These are phyloP conservation scores for Empis livida DNA, from an alignment of 2,888 invertebrate species.

Conservation along the genomic window DNA sequence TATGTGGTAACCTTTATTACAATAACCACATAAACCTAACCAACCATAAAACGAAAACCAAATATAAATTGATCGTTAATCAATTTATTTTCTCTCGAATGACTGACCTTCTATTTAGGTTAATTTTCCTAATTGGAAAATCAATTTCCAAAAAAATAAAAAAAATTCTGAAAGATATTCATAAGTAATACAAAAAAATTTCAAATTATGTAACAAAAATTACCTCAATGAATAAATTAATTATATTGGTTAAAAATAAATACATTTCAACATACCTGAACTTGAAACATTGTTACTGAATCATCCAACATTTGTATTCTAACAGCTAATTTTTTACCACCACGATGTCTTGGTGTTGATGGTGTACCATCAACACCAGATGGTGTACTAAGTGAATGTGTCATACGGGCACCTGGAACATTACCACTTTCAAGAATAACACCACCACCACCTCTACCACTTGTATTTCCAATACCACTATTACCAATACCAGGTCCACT, in stretches of 20 bases:
- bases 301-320: conserved; percentile 84
- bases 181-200: no score
- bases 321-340: conserved; percentile 80
- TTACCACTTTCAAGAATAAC: conserved; percentile 18
- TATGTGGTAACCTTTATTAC: no score
- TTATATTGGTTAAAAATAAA: not conserved
- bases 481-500: conserved; percentile 3
- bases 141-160: no score
- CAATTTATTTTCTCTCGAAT: no score
- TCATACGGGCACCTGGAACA: conserved; percentile 48
- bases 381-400: conserved; percentile 73
- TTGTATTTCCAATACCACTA: conserved; percentile 10
- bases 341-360: conserved; percentile 67
- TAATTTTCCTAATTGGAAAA: no score
- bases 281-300: conserved; percentile 79
- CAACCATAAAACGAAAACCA: no score
- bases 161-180: no score
- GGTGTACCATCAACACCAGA: conserved; percentile 60
- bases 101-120: no score
- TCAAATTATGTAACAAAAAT: no score
- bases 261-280: conserved; percentile 62
- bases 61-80: no score
- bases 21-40: no score
- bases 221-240: no score
- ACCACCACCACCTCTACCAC: conserved; percentile 16